Conservation (phyloP, 2,113 vertebrate genomes). For the Brienomyrus longianalis region DNA sequence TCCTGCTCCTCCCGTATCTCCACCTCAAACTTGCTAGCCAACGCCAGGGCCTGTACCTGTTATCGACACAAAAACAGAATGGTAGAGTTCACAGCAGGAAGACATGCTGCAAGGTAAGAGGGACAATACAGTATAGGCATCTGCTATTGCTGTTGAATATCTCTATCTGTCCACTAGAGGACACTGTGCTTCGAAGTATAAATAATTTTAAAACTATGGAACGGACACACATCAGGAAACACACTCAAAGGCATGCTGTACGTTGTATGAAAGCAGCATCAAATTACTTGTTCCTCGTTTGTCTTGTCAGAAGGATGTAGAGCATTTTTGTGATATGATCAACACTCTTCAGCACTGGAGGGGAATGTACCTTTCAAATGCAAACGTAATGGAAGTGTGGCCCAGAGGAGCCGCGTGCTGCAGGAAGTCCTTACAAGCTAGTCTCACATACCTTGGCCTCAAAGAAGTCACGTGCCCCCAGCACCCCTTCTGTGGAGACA, state of each 20-base stretch:
- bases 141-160: neutral
- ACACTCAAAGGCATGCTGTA: neutral
- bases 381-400: neutral
- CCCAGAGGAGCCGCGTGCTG: neutral
- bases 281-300: neutral
- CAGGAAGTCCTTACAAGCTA: neutral
- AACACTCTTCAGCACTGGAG: neutral
- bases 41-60: constrained; percentile 77
- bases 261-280: neutral
- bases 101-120: neutral
- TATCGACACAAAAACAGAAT: neutral
- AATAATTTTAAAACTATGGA: neutral
- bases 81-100: neutral
- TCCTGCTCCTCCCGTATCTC: constrained; percentile 89
- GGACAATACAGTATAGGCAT: neutral
- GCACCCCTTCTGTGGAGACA: constrained; percentile 83
- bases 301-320: neutral
- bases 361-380: neutral
- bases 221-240: neutral
- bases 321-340: neutral
- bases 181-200: neutral
- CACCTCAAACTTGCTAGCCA: constrained; percentile 82
- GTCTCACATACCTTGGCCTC: constrained; percentile 80
- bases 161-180: constrained; percentile 3
- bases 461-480: constrained; percentile 89